Conservation (phyloP, 1,140 invertebrate genomes). For the Platyscapa corneri region DNA sequence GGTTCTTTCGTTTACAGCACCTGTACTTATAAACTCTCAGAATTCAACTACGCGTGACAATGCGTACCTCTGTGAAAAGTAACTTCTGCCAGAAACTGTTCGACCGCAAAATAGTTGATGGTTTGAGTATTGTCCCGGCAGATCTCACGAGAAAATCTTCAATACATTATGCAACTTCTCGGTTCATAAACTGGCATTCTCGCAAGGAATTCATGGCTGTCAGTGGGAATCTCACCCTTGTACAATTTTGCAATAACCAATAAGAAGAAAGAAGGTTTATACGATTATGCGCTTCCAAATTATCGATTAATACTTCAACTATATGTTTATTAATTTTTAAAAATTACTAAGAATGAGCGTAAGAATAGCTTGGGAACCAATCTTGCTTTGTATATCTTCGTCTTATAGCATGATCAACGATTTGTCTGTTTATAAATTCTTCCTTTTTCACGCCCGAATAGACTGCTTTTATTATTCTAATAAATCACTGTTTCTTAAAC, state of each 20-base stretch:
- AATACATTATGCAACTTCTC: slow-evolving; percentile 73
- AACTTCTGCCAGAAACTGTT: slow-evolving; percentile 61
- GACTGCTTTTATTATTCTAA: neutral
- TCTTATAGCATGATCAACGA: neutral
- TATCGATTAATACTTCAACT: neutral
- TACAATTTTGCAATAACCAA: slow-evolving; percentile 43
- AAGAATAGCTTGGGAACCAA: neutral
- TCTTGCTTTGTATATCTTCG: neutral
- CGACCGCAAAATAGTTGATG: slow-evolving; percentile 57
- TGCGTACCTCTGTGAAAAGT: slow-evolving; percentile 59
- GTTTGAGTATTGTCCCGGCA: slow-evolving; percentile 28
- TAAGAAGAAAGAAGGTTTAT: neutral
- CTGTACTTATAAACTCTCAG: slow-evolving; percentile 58
- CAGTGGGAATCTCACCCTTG: slow-evolving; percentile 37
- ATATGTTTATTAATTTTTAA: slow-evolving; percentile 18
- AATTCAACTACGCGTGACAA: slow-evolving; percentile 74
- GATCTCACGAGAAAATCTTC: slow-evolving; percentile 63
- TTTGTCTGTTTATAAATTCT: neutral
- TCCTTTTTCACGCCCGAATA: neutral
- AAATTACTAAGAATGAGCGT: neutral
- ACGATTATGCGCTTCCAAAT: neutral
- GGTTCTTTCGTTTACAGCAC: neutral
- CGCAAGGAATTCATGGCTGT: slow-evolving; percentile 61
- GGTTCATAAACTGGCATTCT: slow-evolving; percentile 68
- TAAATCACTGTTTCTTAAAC: neutral